Base-by-base conservation (phyloP, 1,140 invertebrate genomes). In the Aphelenchoides besseyi region DNA sequence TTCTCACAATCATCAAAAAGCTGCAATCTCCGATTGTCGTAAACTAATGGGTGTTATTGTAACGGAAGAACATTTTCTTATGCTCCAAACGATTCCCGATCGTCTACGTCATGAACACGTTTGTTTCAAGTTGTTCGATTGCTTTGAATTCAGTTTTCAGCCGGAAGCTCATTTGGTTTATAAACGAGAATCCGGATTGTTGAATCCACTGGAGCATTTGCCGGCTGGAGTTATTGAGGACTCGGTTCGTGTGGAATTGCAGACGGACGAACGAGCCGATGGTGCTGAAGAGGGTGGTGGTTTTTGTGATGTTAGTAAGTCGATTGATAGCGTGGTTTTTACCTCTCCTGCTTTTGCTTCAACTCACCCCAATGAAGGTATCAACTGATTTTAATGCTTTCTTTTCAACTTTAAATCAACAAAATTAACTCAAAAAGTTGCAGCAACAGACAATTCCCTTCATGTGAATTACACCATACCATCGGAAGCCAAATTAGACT, bases 271-370 rank as follows among this genome's bases (percentile, higher is more conserved):
- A 0, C 16, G 16, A 9, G 3, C 3, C 28, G 73, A 59, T 2
- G 41, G 55, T 36, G n/a, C 64, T 16, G 72, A 74, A 29, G 52
- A 57, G 5, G n/a, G 18, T 32, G 79, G 68, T 16, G 79, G 77
- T 37, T 82, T 82, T 41, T 82, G 80, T 67, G 80, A 82, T 61
- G 75, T 83, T 32, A 81, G 76, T 72, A 83, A 82, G 62, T 77
- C 69, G 5, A 16, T 75, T 23, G 77, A 76, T 69, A 57, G 63
- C n/a, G 26, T 66, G 55, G 23, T 53, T 16, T 48, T 18, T 73
- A 62, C 16, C 48, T 71, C 68, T 2, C 28, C n/a, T n/a, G 61
- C 64, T 69, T 9, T 70, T 55, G 23, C 18, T 48, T 48, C 41
- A 23, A 23, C 41, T 23, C 12, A 48, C 41, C 41, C 23, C 41